These are phyloP conservation scores for Mormoops blainvillei DNA, from an alignment of 2,113 vertebrate species.

Conservation along the genomic window DNA sequence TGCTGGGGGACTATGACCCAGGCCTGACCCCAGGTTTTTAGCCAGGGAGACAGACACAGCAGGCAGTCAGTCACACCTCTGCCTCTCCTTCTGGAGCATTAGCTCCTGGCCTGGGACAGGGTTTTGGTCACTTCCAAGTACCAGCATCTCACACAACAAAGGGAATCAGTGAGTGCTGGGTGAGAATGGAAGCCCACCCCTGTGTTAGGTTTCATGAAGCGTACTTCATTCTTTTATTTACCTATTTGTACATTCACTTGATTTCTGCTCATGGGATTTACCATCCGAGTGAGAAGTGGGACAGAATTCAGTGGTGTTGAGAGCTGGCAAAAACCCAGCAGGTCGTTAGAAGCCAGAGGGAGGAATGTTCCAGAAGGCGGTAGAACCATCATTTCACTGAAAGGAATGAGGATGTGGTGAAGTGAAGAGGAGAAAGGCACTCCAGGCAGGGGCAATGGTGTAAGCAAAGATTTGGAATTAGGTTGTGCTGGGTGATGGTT, in stretches of 20 bases:
- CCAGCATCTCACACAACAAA: background rate
- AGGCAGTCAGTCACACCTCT: background rate
- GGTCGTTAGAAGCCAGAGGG: background rate
- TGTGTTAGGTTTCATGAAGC: background rate
- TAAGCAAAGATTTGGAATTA: background rate
- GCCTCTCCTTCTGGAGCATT: background rate
- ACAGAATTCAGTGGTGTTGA: background rate
- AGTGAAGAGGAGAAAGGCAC: background rate
- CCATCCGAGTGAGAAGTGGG: background rate
- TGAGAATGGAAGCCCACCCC: background rate
- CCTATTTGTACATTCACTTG: background rate
- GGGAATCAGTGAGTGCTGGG: background rate
- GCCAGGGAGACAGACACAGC: background rate
- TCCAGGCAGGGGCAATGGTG: background rate
- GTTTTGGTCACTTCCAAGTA: background rate
- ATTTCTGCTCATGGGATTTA: background rate
- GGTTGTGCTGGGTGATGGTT: background rate
- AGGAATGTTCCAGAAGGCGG: slow-evolving; percentile 27
- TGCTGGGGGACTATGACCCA: background rate
- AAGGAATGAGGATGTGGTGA: background rate
- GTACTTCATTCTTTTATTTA: background rate
- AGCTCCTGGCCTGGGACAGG: background rate
- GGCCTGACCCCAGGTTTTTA: background rate
- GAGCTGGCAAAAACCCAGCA: background rate
- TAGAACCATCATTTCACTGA: background rate